Conservation (phyloP, 2,888 invertebrate genomes). For the Carpatolechia fugitivella region DNA sequence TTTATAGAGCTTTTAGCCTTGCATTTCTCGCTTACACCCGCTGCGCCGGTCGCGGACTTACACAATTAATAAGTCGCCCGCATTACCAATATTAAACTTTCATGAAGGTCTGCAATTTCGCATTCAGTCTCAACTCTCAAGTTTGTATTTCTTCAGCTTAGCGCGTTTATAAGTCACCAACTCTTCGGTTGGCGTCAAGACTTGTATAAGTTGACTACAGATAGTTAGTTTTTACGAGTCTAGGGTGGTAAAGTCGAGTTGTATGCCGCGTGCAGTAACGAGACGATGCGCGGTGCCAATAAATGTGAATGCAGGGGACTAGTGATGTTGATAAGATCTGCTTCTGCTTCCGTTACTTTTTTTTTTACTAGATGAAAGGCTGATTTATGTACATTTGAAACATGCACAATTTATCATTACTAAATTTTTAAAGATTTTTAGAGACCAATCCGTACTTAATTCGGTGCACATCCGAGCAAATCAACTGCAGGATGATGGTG, state of each 20-base stretch:
- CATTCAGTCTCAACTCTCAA: no score
- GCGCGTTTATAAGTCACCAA: background rate
- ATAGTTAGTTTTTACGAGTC: background rate
- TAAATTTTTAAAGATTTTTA: no score
- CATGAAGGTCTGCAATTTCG: background rate
- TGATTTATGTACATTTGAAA: no score
- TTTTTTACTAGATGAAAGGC: no score
- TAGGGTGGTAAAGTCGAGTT: background rate
- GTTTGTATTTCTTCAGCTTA: background rate
- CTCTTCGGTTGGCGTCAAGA: no score
- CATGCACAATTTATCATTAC: no score
- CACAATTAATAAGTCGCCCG: constrained; percentile 4
- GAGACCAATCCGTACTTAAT: no score
- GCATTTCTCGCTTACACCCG: background rate
- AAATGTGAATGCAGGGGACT: background rate
- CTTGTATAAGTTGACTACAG: no score
- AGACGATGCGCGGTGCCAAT: background rate
- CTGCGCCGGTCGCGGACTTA: background rate
- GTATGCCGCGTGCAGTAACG: background rate
- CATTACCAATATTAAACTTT: constrained; percentile 3
- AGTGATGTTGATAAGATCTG: background rate
- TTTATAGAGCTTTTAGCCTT: background rate
- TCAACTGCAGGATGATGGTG: no score
- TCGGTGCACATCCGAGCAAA: no score
- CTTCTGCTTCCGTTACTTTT: background rate